A percentile compares a stretch with the other conserved stretches of the same genome.
phyloP scores from a whole-genome alignment of 1,140 invertebrate genomes.

The Orchesella cincta region DNA sequence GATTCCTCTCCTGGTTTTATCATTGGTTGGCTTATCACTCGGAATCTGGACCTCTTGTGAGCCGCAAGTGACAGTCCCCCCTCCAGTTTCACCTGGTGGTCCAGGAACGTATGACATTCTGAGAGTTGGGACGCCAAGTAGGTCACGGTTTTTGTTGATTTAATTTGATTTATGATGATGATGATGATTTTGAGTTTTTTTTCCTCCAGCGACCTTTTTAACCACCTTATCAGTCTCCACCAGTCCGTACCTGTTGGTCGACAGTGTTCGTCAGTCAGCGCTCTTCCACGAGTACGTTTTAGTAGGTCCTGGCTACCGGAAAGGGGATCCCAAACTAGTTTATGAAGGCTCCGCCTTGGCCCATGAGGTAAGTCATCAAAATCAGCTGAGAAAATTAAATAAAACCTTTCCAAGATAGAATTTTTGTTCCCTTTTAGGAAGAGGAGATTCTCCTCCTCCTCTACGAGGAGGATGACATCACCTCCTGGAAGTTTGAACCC shows the following conservation, averaged over 20 bases:
- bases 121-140: no score
- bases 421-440: background rate
- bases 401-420: background rate
- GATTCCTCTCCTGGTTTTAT: no score
- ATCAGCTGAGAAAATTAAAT: background rate
- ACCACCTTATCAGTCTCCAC: background rate
- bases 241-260: background rate
- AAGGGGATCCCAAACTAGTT: background rate
- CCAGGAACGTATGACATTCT: no score
- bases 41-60: no score
- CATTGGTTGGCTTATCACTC: no score
- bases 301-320: background rate
- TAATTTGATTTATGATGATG: no score
- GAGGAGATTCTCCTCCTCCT: background rate
- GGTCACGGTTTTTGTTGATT: no score
- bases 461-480: background rate
- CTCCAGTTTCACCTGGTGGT: no score
- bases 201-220: background rate
- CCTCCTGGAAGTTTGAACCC: background rate
- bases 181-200: background rate
- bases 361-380: no score
- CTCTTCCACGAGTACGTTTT: slow-evolving; percentile 6
- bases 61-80: no score
- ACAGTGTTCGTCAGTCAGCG: background rate
- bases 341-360: background rate